Evolutionary conservation across 2,888 invertebrate species (phyloP).

Genomic region (Cheiracanthium punctorium): DNA sequence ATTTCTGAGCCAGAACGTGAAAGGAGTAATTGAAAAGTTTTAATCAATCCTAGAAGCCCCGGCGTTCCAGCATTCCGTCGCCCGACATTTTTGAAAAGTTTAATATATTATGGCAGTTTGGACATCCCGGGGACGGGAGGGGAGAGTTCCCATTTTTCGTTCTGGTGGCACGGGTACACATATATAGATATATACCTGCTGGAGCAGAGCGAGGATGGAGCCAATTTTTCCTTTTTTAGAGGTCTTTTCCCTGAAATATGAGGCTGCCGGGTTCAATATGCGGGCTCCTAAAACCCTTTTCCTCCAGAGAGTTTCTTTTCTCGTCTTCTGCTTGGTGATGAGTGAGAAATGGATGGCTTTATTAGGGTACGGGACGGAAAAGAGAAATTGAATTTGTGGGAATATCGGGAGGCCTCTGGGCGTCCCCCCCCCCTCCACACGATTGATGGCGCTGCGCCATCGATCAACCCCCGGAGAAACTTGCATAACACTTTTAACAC

Average conservation of each 20-base stretch:
- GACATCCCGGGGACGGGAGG: neutral
- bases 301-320: neutral
- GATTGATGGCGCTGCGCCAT: neutral
- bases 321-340: neutral
- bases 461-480: neutral
- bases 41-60: neutral
- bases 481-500: neutral
- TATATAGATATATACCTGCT: neutral
- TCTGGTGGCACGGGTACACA: no score
- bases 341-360: slow-evolving; percentile 12
- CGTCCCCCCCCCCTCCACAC: neutral
- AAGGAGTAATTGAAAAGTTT: neutral
- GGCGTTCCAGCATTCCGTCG: neutral
- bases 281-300: neutral
- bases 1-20: no score
- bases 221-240: neutral
- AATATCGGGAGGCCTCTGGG: neutral
- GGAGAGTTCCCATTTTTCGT: neutral
- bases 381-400: slow-evolving; percentile 1
- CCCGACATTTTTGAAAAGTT: neutral
- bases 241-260: neutral
- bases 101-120: slow-evolving; percentile 8
- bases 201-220: neutral
- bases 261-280: neutral
- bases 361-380: neutral